Conservation (phyloP, 2,888 invertebrate species). For the Drosophila maculinotata region DNA sequence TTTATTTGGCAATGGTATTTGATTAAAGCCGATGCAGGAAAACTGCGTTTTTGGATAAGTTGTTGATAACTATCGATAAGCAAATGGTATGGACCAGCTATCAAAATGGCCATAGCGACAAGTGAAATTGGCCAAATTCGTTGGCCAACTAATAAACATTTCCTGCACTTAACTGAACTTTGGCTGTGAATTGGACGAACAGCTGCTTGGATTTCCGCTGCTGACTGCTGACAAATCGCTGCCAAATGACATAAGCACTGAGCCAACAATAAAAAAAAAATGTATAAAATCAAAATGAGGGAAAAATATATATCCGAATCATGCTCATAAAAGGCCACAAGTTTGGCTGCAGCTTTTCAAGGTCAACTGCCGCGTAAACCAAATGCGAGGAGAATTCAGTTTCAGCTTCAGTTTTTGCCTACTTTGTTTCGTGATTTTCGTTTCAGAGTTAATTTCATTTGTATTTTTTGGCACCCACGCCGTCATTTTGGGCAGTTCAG, state of each 20-base stretch:
- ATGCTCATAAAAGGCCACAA: constrained; percentile 69
- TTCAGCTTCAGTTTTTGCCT: constrained; percentile 10
- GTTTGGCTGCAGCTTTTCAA: constrained; percentile 53
- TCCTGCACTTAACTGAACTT: constrained; percentile 43
- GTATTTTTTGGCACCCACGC: constrained; percentile 41
- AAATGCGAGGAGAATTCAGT: constrained; percentile 30
- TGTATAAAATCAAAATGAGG: constrained; percentile 10
- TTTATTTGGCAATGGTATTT: constrained; percentile 19
- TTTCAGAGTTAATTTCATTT: neutral
- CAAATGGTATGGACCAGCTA: constrained; percentile 37
- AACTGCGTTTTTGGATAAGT: constrained; percentile 4
- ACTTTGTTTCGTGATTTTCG: neutral
- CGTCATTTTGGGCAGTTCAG: constrained; percentile 30
- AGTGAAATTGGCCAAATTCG: constrained; percentile 53
- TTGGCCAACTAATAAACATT: constrained; percentile 37
- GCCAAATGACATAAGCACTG: constrained; percentile 72
- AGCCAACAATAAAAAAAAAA: constrained; percentile 21
- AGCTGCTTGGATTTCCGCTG: constrained; percentile 48
- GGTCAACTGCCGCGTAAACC: constrained; percentile 60
- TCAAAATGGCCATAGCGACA: constrained; percentile 31
- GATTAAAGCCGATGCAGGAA: constrained; percentile 11
- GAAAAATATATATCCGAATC: constrained; percentile 53
- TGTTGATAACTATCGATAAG: constrained; percentile 33
- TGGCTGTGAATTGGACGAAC: constrained; percentile 25
- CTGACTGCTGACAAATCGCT: constrained; percentile 50